Evolutionary conservation across 2,888 invertebrate species (phyloP).

Genomic region (Lochmaea capreae): DNA sequence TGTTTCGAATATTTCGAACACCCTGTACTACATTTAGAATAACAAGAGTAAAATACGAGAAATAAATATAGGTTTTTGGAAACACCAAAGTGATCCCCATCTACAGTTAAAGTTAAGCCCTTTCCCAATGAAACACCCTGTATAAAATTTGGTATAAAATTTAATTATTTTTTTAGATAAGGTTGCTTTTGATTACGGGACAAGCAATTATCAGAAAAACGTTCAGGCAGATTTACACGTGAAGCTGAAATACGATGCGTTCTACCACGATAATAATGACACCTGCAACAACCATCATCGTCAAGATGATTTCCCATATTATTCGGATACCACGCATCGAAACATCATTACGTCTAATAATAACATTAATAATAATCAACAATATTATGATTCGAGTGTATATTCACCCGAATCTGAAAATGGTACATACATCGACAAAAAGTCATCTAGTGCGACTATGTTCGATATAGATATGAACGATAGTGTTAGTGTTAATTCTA

Average conservation of each 20-base stretch:
- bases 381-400: constrained; percentile 8
- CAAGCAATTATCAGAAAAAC: constrained; percentile 36
- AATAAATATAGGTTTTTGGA: no score
- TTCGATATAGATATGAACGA: constrained; percentile 38
- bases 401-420: constrained; percentile 34
- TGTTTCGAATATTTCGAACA: no score
- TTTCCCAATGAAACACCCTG: no score
- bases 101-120: no score
- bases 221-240: constrained; percentile 38
- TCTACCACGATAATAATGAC: not conserved
- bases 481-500: constrained; percentile 52
- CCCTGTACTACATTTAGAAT: no score
- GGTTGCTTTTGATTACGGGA: constrained; percentile 49
- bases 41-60: no score
- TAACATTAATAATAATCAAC: constrained; percentile 24
- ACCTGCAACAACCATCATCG: not conserved
- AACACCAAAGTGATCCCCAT: no score
- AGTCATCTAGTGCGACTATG: constrained; percentile 19
- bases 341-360: constrained; percentile 23
- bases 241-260: constrained; percentile 45
- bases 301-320: constrained; percentile 46
- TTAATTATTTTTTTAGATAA: constrained; percentile 44
- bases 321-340: constrained; percentile 39
- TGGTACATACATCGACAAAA: constrained; percentile 38
- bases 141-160: no score